Evolutionary conservation across 2,797 vertebrate species (phyloP).

Genomic region (Rousettus madagascariensis): DNA sequence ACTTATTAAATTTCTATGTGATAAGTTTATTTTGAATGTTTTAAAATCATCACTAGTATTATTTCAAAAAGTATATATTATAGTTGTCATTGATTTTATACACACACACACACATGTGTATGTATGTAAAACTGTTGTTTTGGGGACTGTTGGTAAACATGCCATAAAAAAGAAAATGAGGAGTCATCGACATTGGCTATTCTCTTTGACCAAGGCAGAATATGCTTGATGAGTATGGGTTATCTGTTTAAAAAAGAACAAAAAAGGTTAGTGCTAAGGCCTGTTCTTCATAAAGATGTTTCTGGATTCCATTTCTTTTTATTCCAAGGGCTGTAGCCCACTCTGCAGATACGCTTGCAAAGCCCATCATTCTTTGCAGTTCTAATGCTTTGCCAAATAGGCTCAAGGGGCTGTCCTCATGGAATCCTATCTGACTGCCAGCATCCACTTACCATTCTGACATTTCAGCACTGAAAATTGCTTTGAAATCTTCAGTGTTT

Average conservation of each 20-base stretch:
- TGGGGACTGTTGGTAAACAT: not conserved
- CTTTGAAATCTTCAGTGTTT: slow-evolving; percentile 10
- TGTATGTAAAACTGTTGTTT: slow-evolving; percentile 2
- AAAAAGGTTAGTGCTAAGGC: not conserved
- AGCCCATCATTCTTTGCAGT: not conserved
- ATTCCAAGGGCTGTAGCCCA: not conserved
- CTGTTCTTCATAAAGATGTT: not conserved
- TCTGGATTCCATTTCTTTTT: not conserved
- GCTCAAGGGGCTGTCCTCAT: not conserved
- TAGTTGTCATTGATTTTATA: not conserved
- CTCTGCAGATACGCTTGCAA: not conserved
- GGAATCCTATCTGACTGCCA: slow-evolving; percentile 11
- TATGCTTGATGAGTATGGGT: not conserved
- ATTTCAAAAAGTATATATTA: slow-evolving; percentile 7
- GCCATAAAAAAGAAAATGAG: not conserved
- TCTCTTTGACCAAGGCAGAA: not conserved
- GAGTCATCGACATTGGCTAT: not conserved
- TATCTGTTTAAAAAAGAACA: not conserved
- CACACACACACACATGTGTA: too few relatives aligned
- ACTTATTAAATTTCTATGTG: slow-evolving; percentile 9
- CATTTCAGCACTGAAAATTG: slow-evolving; percentile 41
- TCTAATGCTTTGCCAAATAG: slow-evolving; percentile 10
- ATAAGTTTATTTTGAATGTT: not conserved
- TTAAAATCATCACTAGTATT: not conserved
- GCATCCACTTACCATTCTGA: slow-evolving; percentile 20